A percentile compares a stretch with the other conserved stretches of the same genome.
Evolutionary conservation across 1,140 invertebrate genomes (phyloP).

Genomic region (Aphaenogaster ashmeadi): DNA sequence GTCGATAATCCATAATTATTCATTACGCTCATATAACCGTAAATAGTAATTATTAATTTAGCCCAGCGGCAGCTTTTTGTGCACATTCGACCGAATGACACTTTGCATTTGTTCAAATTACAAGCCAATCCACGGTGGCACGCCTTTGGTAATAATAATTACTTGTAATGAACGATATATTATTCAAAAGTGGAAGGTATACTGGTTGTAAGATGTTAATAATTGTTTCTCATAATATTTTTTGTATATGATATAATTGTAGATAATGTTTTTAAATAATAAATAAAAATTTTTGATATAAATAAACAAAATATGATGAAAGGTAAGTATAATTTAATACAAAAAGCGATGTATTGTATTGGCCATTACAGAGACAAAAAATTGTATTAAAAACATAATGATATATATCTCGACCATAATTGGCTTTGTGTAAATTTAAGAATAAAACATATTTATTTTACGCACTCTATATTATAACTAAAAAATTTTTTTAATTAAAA

Average conservation of each 20-base stretch:
- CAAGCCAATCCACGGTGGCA: constrained; percentile 32
- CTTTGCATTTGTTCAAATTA: constrained; percentile 64
- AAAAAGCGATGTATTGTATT: neutral
- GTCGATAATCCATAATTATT: constrained; percentile 64
- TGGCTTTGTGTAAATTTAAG: neutral
- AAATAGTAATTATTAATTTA: constrained; percentile 66
- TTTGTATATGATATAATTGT: neutral
- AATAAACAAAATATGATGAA: constrained; percentile 3
- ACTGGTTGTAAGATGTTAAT: neutral
- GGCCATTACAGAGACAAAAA: neutral
- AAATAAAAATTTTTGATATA: neutral
- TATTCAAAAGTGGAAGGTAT: neutral
- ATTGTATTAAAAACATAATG: neutral
- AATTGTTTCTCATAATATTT: constrained; percentile 1
- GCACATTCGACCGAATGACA: constrained; percentile 61
- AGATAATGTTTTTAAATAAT: neutral
- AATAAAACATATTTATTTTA: neutral
- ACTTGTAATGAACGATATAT: constrained; percentile 14
- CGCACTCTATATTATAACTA: neutral
- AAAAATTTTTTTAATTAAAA: neutral
- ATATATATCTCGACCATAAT: neutral
- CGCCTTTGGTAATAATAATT: constrained; percentile 40
- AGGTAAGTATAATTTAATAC: neutral
- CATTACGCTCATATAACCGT: constrained; percentile 61
- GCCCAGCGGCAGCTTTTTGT: constrained; percentile 60